Conservation (phyloP, 2,113 vertebrate species). For the Crotalus horridus region DNA sequence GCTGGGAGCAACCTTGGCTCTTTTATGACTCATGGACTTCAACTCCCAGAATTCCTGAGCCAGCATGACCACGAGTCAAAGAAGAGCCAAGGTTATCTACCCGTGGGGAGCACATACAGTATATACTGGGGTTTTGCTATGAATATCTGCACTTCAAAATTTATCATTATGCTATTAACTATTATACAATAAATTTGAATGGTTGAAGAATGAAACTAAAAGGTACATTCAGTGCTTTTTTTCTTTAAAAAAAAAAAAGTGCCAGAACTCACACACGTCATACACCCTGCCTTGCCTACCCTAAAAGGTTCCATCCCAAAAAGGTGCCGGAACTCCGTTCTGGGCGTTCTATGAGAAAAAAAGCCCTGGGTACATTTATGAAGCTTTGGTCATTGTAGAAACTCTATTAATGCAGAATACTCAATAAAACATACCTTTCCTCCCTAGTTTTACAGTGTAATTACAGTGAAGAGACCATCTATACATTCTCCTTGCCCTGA, state of each 20-base stretch:
- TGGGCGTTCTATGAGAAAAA: no score
- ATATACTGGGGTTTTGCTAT: not conserved
- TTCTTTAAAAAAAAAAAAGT: no score
- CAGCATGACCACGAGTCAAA: no score
- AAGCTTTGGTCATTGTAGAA: not conserved
- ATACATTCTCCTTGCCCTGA: not conserved
- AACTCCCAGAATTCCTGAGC: no score
- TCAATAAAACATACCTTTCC: not conserved
- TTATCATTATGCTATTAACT: not conserved
- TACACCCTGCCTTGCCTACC: no score
- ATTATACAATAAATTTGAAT: not conserved
- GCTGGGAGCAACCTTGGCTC: not conserved
- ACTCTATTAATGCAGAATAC: not conserved
- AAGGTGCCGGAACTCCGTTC: no score
- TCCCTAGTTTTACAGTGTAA: not conserved
- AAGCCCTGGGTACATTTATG: not conserved
- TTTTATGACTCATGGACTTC: no score
- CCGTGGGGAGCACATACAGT: not conserved
- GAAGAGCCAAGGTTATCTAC: no score
- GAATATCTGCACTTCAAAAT: not conserved
- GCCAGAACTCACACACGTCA: no score
- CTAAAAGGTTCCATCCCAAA: no score
- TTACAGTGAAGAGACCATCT: not conserved
- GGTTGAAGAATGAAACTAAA: not conserved
- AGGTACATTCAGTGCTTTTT: not conserved